These are phyloP conservation scores for Drosophila ochracea DNA, from an alignment of 2,888 invertebrate species.

Conservation along the genomic window DNA sequence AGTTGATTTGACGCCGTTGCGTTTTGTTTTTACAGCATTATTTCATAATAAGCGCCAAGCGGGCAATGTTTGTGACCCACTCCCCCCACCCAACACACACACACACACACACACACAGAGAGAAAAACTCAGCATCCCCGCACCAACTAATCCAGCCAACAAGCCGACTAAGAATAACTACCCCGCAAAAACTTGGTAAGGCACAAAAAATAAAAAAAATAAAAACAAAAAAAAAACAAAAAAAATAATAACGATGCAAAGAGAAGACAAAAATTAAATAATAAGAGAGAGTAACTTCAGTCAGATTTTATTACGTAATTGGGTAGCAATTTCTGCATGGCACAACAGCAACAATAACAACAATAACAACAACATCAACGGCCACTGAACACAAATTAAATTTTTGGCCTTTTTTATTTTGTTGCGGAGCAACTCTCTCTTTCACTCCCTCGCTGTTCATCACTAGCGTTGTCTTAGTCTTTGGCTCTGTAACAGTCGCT, in stretches of 20 bases:
- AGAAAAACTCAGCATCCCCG: neutral
- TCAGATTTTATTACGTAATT: slow-evolving; percentile 80
- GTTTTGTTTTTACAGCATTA: slow-evolving; percentile 77
- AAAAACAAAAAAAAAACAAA: slow-evolving; percentile 6
- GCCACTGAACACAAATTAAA: slow-evolving; percentile 76
- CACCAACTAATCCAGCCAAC: neutral
- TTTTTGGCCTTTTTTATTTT: slow-evolving; percentile 61
- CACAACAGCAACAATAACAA: slow-evolving; percentile 40
- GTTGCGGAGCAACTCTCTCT: slow-evolving; percentile 13
- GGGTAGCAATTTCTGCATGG: slow-evolving; percentile 79
- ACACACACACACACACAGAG: neutral
- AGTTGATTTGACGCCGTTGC: slow-evolving; percentile 74
- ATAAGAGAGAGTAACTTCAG: slow-evolving; percentile 76
- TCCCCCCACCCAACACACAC: neutral
- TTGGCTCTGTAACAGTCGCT: neutral
- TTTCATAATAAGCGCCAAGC: slow-evolving; percentile 64
- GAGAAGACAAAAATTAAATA: slow-evolving; percentile 77
- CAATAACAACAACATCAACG: slow-evolving; percentile 40
- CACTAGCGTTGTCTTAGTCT: neutral
- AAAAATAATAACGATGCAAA: slow-evolving; percentile 20
- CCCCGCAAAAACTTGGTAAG: slow-evolving; percentile 20
- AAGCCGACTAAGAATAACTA: slow-evolving; percentile 5
- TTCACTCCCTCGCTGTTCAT: neutral
- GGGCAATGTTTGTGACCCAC: slow-evolving; percentile 11
- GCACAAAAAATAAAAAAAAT: slow-evolving; percentile 8